Conservation (phyloP, 2,113 vertebrate genomes). For the Condylura cristata region DNA sequence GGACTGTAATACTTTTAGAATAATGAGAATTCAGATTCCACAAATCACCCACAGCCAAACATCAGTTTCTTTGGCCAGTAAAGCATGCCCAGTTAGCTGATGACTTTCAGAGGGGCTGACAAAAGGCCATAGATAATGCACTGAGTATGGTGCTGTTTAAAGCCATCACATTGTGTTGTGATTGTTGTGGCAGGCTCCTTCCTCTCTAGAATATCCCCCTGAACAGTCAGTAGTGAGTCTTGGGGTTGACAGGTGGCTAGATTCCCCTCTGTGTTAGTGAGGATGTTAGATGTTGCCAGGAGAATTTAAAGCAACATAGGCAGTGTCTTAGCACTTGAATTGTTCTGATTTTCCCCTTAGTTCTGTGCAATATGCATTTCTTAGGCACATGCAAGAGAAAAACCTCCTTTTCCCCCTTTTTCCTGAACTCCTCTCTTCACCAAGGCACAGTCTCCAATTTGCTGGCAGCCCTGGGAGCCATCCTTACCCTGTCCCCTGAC, state of each 20-base stretch:
- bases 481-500: conserved; percentile 11
- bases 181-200: conserved; percentile 81
- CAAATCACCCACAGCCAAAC: conserved; percentile 75
- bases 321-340: conserved; percentile 67
- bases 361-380: conserved; percentile 47
- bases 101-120: conserved; percentile 77
- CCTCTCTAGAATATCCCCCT: conserved; percentile 78
- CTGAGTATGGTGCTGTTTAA: conserved; percentile 69
- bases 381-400: conserved; percentile 52
- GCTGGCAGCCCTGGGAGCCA: conserved; percentile 51
- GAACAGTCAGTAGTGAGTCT: conserved; percentile 79
- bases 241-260: conserved; percentile 80
- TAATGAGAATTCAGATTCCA: conserved; percentile 75
- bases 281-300: conserved; percentile 73
- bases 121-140: conserved; percentile 73
- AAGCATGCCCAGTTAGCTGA: conserved; percentile 71
- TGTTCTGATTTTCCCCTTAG: conserved; percentile 39
- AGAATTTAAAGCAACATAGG: conserved; percentile 78
- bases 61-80: conserved; percentile 76
- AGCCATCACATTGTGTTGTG: conserved; percentile 69
- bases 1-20: conserved; percentile 69
- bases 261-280: conserved; percentile 73
- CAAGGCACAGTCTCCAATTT: conserved; percentile 72
- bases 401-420: conserved; percentile 23
- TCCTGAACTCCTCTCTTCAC: conserved; percentile 17